Evolutionary conservation across 2,888 invertebrate genomes (phyloP), one percentile per base, ranked within the genome.

Genomic region (Caenorhabditis afra): DNA sequence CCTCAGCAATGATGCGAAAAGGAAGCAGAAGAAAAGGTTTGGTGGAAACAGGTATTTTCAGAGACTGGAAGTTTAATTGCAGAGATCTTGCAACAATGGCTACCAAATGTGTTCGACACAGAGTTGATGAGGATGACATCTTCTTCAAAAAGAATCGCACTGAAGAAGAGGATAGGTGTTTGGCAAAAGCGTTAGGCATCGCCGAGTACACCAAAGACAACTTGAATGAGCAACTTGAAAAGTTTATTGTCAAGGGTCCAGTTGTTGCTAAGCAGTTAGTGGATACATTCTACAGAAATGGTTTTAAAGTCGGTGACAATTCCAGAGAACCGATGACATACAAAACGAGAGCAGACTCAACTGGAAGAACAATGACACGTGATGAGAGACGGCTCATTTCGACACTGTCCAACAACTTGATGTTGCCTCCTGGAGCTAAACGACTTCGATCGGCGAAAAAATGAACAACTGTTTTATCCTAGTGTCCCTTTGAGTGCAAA

Each of bases 341-440:
- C 52, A 23, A 50, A 14, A n/a, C 45, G 3, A 8, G 1, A n/a
- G 16, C 18, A 16, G 64, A 50, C 16, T 11, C 20, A 16, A 41
- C 50, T 4, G 64, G 64, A n/a, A 35, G 41, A 8, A 1, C 1
- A 3, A 39, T 64, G 41, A 52, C 20, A 16, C 50, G 23, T 14
- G 64, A 64, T 16, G 50, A 64, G 12, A 20, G 64, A 11, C 37
- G 41, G 18, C 23, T 64, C 5, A 52, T 64, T 23, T 52, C 64
- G 1, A 64, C 64, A 0, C 23, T 64, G 3, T 50, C 64, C 14
- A n/a, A 29, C n/a, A 50, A 37, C n/a, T n/a, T 20, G 2, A 23
- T 22, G 3, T 37, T n/a, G 5, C 18, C 22, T 1, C 12, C 37
- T 14, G 52, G 39, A 0, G 8, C 22, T 11, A 64, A 52, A 12